phyloP scores from a whole-genome alignment of 1,140 invertebrate genomes.

The Amyelois transitella region DNA sequence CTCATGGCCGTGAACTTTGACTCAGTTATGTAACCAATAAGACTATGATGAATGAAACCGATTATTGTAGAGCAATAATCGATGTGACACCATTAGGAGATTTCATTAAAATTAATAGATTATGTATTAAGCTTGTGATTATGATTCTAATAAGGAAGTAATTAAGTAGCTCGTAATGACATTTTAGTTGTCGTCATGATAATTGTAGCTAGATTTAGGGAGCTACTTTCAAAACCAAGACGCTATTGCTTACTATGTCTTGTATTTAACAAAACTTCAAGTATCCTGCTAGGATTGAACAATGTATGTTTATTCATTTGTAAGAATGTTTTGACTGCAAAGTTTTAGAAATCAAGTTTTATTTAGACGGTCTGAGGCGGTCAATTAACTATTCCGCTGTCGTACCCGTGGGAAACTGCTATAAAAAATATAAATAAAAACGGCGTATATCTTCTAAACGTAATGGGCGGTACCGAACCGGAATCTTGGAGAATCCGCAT shows the following conservation, averaged over 20 bases:
- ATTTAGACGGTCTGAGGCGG: conserved; percentile 37
- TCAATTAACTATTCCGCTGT: conserved; percentile 47
- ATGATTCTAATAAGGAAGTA: not conserved
- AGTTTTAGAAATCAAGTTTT: not conserved
- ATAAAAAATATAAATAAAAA: conserved; percentile 46
- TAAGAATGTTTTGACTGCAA: not conserved
- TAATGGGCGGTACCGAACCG: conserved; percentile 46
- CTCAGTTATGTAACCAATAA: conserved; percentile 37
- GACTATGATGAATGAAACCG: conserved; percentile 31
- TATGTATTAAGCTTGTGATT: not conserved
- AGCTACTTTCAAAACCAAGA: too few relatives aligned
- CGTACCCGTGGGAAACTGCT: conserved; percentile 55
- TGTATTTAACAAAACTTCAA: too few relatives aligned
- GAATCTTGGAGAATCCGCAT: conserved; percentile 57
- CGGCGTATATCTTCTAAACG: conserved; percentile 35
- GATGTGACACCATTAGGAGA: conserved; percentile 6
- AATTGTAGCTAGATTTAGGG: too few relatives aligned
- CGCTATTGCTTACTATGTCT: too few relatives aligned
- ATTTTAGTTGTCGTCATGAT: too few relatives aligned
- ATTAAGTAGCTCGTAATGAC: not conserved
- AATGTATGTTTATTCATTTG: not conserved
- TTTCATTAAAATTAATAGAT: not conserved
- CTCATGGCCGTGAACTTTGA: conserved; percentile 48
- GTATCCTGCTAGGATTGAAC: not conserved
- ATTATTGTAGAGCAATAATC: not conserved